Evolutionary conservation across 2,797 vertebrate genomes (phyloP).

Genomic region (Pipistrellus pipistrellus): DNA sequence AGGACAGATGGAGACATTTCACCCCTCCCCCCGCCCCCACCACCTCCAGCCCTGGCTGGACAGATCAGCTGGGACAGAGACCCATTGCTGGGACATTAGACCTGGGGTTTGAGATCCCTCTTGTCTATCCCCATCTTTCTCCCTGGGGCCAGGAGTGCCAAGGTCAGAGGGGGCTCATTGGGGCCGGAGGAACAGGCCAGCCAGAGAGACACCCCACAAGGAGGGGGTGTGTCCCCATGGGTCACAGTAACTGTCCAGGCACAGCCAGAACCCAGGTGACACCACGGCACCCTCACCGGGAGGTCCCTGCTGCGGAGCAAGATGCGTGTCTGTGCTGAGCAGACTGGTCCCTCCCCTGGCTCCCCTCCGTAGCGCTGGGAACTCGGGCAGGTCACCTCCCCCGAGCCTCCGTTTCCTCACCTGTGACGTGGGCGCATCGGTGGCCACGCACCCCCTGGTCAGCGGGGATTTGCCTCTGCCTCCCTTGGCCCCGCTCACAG

Average conservation of each 20-base stretch:
- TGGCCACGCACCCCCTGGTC: not conserved
- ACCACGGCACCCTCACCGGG: not conserved
- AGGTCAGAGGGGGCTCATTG: too few relatives aligned
- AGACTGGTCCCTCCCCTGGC: not conserved
- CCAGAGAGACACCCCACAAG: not conserved
- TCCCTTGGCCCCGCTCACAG: not conserved
- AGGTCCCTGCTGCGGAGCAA: not conserved
- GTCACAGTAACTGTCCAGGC: not conserved
- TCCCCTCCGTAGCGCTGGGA: not conserved
- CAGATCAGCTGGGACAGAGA: not conserved
- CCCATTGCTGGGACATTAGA: not conserved
- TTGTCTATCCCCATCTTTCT: too few relatives aligned
- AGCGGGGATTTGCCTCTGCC: not conserved
- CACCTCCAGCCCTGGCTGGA: not conserved
- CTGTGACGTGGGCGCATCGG: not conserved
- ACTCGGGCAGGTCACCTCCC: not conserved
- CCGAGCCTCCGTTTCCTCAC: not conserved
- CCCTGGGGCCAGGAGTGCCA: not conserved
- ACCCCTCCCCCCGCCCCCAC: not conserved
- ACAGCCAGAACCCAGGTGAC: not conserved
- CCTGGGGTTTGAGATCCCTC: not conserved
- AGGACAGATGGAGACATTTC: not conserved
- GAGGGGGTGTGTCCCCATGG: accelerated
- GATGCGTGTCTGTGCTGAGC: not conserved
- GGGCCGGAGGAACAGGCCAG: not conserved